Conservation (phyloP, 2,797 vertebrate species). For the Sylvilagus floridanus region DNA sequence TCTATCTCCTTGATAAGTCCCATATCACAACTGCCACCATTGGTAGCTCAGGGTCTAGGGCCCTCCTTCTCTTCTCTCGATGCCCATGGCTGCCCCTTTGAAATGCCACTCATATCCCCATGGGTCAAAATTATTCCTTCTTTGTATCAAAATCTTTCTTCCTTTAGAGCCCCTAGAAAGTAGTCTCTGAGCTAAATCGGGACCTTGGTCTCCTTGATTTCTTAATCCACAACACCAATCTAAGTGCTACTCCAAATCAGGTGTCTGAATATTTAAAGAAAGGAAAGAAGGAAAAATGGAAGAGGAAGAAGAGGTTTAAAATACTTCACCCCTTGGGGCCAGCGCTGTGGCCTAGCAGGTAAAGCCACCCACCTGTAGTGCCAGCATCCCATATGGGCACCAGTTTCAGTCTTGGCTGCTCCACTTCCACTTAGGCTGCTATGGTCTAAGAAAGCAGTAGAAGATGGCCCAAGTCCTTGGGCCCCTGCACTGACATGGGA, state of each 20-base stretch:
- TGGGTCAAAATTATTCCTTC: background rate
- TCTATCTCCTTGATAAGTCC: too few species aligned
- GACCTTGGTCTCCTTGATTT: background rate
- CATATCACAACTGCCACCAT: background rate
- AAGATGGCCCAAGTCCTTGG: too few species aligned
- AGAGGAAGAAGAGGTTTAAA: background rate
- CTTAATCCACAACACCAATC: background rate
- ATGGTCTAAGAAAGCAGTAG: too few species aligned
- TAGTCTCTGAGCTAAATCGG: background rate
- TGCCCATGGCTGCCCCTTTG: background rate
- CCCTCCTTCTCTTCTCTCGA: background rate
- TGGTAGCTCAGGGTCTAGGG: background rate
- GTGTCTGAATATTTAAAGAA: background rate
- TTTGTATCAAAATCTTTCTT: background rate
- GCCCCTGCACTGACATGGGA: too few species aligned
- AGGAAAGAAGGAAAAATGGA: background rate
- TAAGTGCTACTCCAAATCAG: background rate
- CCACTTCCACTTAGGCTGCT: too few species aligned
- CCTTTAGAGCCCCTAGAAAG: background rate
- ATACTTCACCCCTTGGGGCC: background rate
- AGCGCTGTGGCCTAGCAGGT: too few species aligned
- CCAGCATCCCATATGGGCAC: too few species aligned
- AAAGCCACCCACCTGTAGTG: too few species aligned
- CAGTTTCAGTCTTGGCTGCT: too few species aligned
- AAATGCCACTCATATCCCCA: background rate